Base-by-base conservation (phyloP, 2,113 vertebrate genomes). In the Ammodytes marinus region DNA sequence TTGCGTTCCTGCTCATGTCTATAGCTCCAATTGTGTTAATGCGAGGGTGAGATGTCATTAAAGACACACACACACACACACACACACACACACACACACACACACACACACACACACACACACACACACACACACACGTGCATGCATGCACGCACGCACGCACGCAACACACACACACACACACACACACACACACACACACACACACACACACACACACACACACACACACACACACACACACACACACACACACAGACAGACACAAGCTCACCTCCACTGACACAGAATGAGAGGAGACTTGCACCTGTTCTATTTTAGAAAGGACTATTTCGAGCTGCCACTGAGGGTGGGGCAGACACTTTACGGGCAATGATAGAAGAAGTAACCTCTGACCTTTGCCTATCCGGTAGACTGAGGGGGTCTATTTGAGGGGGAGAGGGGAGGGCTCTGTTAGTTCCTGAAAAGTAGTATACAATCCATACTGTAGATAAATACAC, bases 301-400 rank as follows among this genome's bases (percentile, higher is more conserved):
- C 82, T 84, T 83, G 79, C 81, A 86, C 70, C 80, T 88, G 52
- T 70, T 86, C 86, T 94, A 92, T 93, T 94, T 92, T 78, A 70
- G 88, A 40, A 6, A 65, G 37, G 52, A 75, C 90, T 93, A 93
- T 92, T 93, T 93, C 83, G 74, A 88, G 86, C 85, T 67, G 69
- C 72, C n/a, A 2, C 65, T 1, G 15, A 74, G 53, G 60, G 64
- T 70, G 68, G 42, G 76, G 47, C 69, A 69, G 46, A 81, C 78
- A 77, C 65, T 88, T 90, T 87, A 87, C 82, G 77, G 61, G 55
- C 65, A 49, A 67, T 17, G 88, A 93, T 91, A 90, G 80, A 89
- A 68, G 61, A 78, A 86, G 77, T 75, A 6, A 86, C 89, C 85
- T 87, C 55, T 90, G 84, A 89, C 83, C 79, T 89, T 87, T 79